Evolutionary conservation across 2,113 vertebrate species (phyloP), one percentile per base, ranked within the genome.

Genomic region (Murina feae): DNA sequence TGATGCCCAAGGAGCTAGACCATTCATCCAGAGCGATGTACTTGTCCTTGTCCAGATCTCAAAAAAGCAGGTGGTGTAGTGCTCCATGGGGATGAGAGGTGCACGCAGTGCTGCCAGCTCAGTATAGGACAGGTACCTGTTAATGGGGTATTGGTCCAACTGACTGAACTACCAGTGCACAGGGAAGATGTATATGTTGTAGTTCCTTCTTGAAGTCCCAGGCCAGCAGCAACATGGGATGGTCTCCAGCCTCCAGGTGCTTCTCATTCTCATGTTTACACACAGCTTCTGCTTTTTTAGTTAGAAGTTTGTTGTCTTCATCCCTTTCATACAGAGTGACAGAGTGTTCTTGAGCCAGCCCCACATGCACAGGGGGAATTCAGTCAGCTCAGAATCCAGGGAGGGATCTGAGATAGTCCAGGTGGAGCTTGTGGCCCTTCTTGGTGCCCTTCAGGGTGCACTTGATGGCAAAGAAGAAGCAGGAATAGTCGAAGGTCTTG

Each of bases 261-360:
- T 99, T 99, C 98, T 99, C 99, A 0, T 99, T 99, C 98, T 99
- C 99, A 0, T 98, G 99, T 98, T 98, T 97, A 99, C 99, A 97
- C 99, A 98, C 96, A 99, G 99, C 95, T 99, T 99, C 98, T 99
- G 99, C 97, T 99, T 99, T 98, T 98, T 99, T 99, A 0, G 98
- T 99, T 97, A 99, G 99, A 94, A 99, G 98, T 98, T 99, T 99
- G 99, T 99, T 99, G 97, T 99, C 98, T 96, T 99, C 99, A 18
- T 99, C 99, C 0, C 99, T 98, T 97, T 99, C 99, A 0, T 98
- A 99, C 97, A 99, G 98, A 72, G 99, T 99, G 97, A 99, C 98
- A 99, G 98, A 7, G 99, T 99, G 1, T 99, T 99, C 98, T 99
- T 99, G 96, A 99, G 99, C 99, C 99, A 99, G 98, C 99, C 99